Base-by-base conservation (phyloP, 2,888 invertebrate species). In the Criorhina ranunculi region DNA sequence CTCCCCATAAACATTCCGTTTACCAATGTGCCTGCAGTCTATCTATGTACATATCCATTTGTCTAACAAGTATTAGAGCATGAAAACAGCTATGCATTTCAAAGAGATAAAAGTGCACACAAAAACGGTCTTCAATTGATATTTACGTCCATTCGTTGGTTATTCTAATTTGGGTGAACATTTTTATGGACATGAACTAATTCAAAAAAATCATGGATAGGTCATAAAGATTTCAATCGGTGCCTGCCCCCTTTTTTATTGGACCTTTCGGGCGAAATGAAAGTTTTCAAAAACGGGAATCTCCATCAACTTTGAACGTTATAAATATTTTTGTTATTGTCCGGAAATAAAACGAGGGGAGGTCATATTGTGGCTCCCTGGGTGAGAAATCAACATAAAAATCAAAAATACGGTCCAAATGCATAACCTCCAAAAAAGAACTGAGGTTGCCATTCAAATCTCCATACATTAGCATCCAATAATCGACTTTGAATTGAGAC, bases 61-160 rank as follows among this genome's bases (percentile, higher is more conserved):
- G 19, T 62, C 46, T 46, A 33, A 19, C 37, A 37, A 12, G 64
- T 64, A 64, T 64, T 17, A 64, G 64, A 64, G 49, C 64, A 64
- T 64, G 64, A 64, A 64, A 33, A 62, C 46, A 46, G 62, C 62
- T 60, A 60, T n/a, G n/a, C n/a, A n/a, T n/a, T n/a, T n/a, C 12
- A 12, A 15, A 24, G 24, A 12, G 8, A 29, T 12, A 24, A 12
- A 29, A 35, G 15, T 35, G 35, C 55, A 35, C 35, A 9, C 19
- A 31, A 46, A 33, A 17, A 31, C 17, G 17, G 11, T 19, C 33
- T 8, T 17, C 31, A 62, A 62, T 62, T 62, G 5, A 31, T 46
- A 46, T 35, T 31, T 33, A 35, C 11, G n/a, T 12, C n/a, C 31
- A 24, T n/a, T 31, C n/a, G 62, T 33, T 46, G 46, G 33, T n/a